A percentile compares a stretch with the other conserved stretches of the same genome.
These are phyloP conservation scores for Pangasianodon gigas DNA, from an alignment of 2,113 vertebrate species.

Conservation along the genomic window DNA sequence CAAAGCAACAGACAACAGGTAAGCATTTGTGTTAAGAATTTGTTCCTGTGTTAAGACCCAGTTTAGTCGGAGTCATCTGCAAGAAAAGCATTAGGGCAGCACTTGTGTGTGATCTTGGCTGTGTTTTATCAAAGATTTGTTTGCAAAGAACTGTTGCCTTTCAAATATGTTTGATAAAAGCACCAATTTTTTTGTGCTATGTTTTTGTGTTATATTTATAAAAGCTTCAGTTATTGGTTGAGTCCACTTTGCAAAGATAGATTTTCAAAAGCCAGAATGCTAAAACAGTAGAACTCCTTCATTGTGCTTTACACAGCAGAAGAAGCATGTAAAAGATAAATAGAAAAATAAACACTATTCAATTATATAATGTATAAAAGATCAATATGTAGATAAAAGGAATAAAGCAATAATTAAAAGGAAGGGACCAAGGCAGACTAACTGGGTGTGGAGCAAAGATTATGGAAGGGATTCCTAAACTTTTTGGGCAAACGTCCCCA, in stretches of 20 bases:
- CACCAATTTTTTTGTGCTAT: too few relatives aligned
- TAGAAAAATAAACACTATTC: not conserved
- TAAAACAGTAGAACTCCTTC: not conserved
- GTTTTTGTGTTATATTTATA: not conserved
- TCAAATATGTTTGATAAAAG: not conserved
- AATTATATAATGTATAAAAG: too few relatives aligned
- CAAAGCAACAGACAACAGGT: constrained; percentile 98
- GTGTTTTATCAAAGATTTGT: not conserved
- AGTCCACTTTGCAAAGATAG: too few relatives aligned
- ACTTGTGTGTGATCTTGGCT: not conserved
- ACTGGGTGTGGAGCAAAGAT: not conserved
- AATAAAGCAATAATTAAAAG: not conserved
- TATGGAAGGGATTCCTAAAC: not conserved
- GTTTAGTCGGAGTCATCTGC: not conserved
- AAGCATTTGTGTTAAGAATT: not conserved
- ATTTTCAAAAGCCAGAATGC: not conserved
- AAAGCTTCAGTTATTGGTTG: not conserved
- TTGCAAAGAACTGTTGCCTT: not conserved
- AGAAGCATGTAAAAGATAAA: too few relatives aligned
- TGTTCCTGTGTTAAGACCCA: not conserved
- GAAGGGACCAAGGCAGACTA: not conserved
- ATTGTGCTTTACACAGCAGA: not conserved
- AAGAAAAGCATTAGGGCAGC: not conserved
- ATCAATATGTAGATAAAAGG: not conserved
- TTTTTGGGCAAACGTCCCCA: not conserved